A percentile compares a stretch with the other conserved stretches of the same genome.
Evolutionary conservation across 2,797 vertebrate species (phyloP).

Genomic region (Aplochiton taeniatus): DNA sequence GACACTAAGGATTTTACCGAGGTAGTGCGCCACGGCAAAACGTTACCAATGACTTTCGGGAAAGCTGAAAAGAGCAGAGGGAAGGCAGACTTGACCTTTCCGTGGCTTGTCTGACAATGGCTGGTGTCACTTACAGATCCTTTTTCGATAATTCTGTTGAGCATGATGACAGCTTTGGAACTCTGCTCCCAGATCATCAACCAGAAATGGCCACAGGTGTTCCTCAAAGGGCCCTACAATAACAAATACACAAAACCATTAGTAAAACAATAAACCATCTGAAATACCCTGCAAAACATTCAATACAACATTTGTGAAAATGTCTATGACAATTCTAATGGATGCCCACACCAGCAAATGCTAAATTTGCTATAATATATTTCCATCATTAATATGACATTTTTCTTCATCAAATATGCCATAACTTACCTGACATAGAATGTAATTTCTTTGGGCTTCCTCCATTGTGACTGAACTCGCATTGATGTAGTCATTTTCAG

Average conservation of each 20-base stretch:
- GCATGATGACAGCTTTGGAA: conserved; percentile 96
- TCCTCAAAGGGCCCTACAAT: conserved; percentile 91
- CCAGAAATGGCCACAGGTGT: conserved; percentile 98
- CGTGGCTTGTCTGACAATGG: too few species aligned
- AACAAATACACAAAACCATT: conserved; percentile 9
- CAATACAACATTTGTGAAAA: conserved; percentile 3
- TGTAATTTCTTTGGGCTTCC: conserved; percentile 91
- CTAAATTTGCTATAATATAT: not conserved
- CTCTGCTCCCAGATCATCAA: conserved; percentile 97
- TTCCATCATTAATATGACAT: not conserved
- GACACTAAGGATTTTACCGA: too few species aligned
- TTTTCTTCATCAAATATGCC: too few species aligned
- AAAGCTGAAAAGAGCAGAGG: too few species aligned
- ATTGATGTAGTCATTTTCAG: conserved; percentile 97
- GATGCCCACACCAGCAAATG: not conserved
- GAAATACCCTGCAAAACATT: not conserved
- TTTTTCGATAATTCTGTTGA: conserved; percentile 96
- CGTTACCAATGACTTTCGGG: too few species aligned
- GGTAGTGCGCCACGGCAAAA: too few species aligned
- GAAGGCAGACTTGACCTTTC: too few species aligned
- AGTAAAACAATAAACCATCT: not conserved
- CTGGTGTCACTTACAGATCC: conserved; percentile 85
- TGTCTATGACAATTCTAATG: not conserved
- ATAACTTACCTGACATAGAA: conserved; percentile 92
- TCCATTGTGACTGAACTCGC: conserved; percentile 90